Evolutionary conservation across 2,113 vertebrate genomes (phyloP).

Genomic region (Centropristis striata): DNA sequence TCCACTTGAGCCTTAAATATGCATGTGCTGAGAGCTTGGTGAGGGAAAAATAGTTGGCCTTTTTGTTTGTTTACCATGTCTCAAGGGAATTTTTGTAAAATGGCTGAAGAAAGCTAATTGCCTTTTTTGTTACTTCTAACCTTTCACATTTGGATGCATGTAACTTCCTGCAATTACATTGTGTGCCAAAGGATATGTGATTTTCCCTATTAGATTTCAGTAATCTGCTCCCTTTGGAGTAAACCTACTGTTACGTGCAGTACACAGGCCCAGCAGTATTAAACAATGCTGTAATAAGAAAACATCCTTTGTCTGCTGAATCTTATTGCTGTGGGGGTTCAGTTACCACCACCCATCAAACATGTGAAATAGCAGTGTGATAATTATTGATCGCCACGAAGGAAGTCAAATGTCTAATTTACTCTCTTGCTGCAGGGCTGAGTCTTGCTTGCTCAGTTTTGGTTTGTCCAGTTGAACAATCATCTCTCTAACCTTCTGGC

Average conservation of each 20-base stretch:
- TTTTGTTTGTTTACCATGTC: slow-evolving; percentile 80
- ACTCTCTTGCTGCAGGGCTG: slow-evolving; percentile 8
- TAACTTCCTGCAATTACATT: slow-evolving; percentile 72
- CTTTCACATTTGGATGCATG: slow-evolving; percentile 78
- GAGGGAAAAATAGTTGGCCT: slow-evolving; percentile 37
- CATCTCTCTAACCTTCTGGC: slow-evolving; percentile 19
- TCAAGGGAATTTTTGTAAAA: slow-evolving; percentile 71
- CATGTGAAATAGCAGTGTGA: slow-evolving; percentile 32
- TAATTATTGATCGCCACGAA: slow-evolving; percentile 49
- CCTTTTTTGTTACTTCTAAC: slow-evolving; percentile 76
- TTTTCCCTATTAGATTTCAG: slow-evolving; percentile 58
- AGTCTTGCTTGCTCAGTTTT: slow-evolving; percentile 28
- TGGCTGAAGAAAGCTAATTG: slow-evolving; percentile 78
- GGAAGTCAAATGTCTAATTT: slow-evolving; percentile 35
- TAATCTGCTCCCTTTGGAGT: slow-evolving; percentile 49
- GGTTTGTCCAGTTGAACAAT: slow-evolving; percentile 32
- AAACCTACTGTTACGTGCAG: slow-evolving; percentile 13
- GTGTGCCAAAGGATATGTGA: slow-evolving; percentile 67
- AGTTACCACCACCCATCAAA: slow-evolving; percentile 29
- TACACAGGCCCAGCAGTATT: slow-evolving; percentile 10
- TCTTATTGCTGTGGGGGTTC: slow-evolving; percentile 11
- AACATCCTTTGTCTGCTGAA: slow-evolving; percentile 28
- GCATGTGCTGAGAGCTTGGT: slow-evolving; percentile 57
- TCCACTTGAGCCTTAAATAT: slow-evolving; percentile 71
- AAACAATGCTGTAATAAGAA: slow-evolving; percentile 22